Percentiles rank a stretch among this genome's conserved stretches.
These are phyloP conservation scores for Pimpla rufipes DNA, from an alignment of 2,888 invertebrate genomes.

Conservation along the genomic window DNA sequence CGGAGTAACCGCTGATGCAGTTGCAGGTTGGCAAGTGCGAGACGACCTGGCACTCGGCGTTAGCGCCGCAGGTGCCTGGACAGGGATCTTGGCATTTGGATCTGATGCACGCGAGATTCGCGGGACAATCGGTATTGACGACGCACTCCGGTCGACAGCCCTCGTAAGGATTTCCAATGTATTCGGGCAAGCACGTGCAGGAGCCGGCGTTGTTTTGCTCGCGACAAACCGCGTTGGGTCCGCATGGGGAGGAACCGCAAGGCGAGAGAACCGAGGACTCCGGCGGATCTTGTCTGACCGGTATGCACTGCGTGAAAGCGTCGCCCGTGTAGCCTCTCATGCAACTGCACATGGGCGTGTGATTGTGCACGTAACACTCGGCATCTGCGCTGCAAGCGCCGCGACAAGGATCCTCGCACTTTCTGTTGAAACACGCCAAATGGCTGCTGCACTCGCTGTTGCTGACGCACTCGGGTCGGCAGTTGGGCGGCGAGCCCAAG, in stretches of 20 bases:
- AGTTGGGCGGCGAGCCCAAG: constrained; percentile 84
- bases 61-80: constrained; percentile 86
- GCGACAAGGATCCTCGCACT: constrained; percentile 86
- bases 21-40: constrained; percentile 93
- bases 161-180: constrained; percentile 90
- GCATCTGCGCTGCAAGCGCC: constrained; percentile 85
- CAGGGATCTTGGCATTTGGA: constrained; percentile 86
- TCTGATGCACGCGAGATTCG: constrained; percentile 85
- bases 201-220: constrained; percentile 90
- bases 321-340: constrained; percentile 90
- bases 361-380: constrained; percentile 91
- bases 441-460: constrained; percentile 86
- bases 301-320: constrained; percentile 90
- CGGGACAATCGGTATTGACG: constrained; percentile 85
- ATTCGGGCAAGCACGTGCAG: constrained; percentile 91
- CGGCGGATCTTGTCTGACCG: constrained; percentile 84
- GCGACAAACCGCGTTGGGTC: constrained; percentile 91
- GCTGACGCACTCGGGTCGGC: constrained; percentile 86
- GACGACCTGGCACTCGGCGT: constrained; percentile 90
- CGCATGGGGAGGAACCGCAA: constrained; percentile 91
- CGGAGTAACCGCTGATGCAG: constrained; percentile 88
- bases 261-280: constrained; percentile 85
- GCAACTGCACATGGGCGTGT: constrained; percentile 91
- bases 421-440: constrained; percentile 84
- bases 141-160: constrained; percentile 86